Evolutionary conservation across 2,888 invertebrate genomes (phyloP).

Genomic region (Auanema freiburgensis): DNA sequence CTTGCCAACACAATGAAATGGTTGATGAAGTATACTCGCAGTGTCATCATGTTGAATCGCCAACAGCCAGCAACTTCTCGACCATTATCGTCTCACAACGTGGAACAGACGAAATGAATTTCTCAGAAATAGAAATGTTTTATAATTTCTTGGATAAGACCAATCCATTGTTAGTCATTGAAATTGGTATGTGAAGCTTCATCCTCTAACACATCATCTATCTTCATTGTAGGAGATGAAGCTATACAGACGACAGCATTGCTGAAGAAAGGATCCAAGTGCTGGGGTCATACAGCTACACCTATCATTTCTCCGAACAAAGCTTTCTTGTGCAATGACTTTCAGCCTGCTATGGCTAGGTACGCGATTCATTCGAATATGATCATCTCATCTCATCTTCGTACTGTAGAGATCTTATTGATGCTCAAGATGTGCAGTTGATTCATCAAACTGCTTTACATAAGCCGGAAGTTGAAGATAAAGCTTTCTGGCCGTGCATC

Average conservation of each 20-base stretch:
- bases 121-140: slow-evolving; percentile 35
- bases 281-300: slow-evolving; percentile 37
- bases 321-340: slow-evolving; percentile 31
- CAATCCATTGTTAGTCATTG: slow-evolving; percentile 34
- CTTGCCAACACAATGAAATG: slow-evolving; percentile 7
- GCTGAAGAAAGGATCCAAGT: slow-evolving; percentile 31
- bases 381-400: background rate
- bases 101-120: slow-evolving; percentile 31
- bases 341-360: slow-evolving; percentile 17
- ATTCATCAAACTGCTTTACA: background rate
- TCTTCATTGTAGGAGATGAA: slow-evolving; percentile 23
- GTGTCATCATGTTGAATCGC: background rate
- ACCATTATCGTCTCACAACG: slow-evolving; percentile 31
- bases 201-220: slow-evolving; percentile 8
- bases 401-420: background rate
- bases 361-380: background rate
- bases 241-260: slow-evolving; percentile 23
- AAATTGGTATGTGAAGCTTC: slow-evolving; percentile 30
- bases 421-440: background rate
- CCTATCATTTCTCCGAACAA: slow-evolving; percentile 19
- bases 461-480: background rate
- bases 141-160: slow-evolving; percentile 32
- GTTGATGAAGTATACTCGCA: background rate
- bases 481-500: slow-evolving; percentile 26
- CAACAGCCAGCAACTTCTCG: slow-evolving; percentile 18